Evolutionary conservation across 2,888 invertebrate genomes (phyloP), one percentile per base, ranked within the genome.

Genomic region (Epirrhoe alternata): DNA sequence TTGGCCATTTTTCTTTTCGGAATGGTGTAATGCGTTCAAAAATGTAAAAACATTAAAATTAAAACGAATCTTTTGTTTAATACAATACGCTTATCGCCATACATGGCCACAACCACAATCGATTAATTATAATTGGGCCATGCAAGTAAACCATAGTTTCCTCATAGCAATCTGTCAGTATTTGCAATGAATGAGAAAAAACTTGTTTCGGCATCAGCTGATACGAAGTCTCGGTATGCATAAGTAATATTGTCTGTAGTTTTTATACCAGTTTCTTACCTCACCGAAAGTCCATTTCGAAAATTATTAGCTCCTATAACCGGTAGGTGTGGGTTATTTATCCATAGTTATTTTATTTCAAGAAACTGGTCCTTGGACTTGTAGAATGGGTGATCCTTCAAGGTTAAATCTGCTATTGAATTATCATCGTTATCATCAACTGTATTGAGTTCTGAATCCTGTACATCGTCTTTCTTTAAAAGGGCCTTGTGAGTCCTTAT

Each of bases 121-220:
- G 54, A 56, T 68, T 64, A 45, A 57, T 35, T 57, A 59, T 61
- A 68, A 61, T 61, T 59, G 42, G 51, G 52, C 58, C 56, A 66
- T 14, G 61, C 53, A 51, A 56, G 49, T 52, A 51, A 24, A 49
- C 64, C 42, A 61, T 62, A 69, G 71, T 74, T 75, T 77, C 74
- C 72, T 74, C 69, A 74, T 71, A 70, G 58, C 70, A 63, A 64
- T 65, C 61, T 59, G 64, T 42, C 53, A 54, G 63, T 68, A 79
- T 80, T 78, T 75, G 73, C 73, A 82, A 81, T 86, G 87, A 87
- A 86, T 86, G 86, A 77, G 82, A 77, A 76, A 66, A 71, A 87
- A 87, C 89, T 88, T 76, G 74, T 87, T 90, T 82, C 70, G 69
- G 75, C 78, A 88, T 90, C 92, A 92, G 91, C 92, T 92, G 92